Base-by-base conservation (phyloP, 2,113 vertebrate species). In the Helogale parvula region DNA sequence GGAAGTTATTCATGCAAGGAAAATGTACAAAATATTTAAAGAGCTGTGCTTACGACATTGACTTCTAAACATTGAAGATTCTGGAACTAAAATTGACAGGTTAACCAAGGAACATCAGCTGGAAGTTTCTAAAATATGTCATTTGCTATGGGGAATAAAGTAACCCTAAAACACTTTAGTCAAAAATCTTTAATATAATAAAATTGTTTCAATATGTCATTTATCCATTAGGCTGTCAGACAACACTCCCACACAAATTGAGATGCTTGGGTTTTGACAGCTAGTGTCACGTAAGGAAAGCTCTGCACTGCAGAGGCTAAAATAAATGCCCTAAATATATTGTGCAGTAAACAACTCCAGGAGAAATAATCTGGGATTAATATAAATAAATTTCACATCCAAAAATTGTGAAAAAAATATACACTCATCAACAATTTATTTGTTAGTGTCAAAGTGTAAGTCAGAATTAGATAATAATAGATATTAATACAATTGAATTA, bases 191-290 rank as follows among this genome's bases (percentile, higher is more conserved):
- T 86, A 98, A 93, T 96, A 94, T 54, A 97, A 57, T 93, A 68
- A 96, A 97, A 92, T 98, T 97, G 94, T 98, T 98, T 98, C 88
- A 94, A 96, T 95, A 96, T 96, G 31, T 93, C 91, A 94, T 97
- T 97, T 98, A 90, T 95, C 92, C 96, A 92, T 95, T 98, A 98
- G 91, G 52, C 77, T 98, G 86, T 97, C 52, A 98, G 94, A 38
- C 25, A 76, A 93, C 80, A 92, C 66, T 60, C 71, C 92, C 47
- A 80, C 80, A 79, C 11, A 69, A 52, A 79, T 65, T 31, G 94
- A 29, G 96, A 92, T 47, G 60, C 45, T 47, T 93, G 63, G 50
- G 95, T 88, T 96, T 0, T 88, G 66, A 35, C 88, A 82, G 7
- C 0, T 31, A 85, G 65, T 38, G 23, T 80, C 93, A 16, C 65